phyloP scores from a whole-genome alignment of 2,888 invertebrate genomes.

The Drosophila birchii region DNA sequence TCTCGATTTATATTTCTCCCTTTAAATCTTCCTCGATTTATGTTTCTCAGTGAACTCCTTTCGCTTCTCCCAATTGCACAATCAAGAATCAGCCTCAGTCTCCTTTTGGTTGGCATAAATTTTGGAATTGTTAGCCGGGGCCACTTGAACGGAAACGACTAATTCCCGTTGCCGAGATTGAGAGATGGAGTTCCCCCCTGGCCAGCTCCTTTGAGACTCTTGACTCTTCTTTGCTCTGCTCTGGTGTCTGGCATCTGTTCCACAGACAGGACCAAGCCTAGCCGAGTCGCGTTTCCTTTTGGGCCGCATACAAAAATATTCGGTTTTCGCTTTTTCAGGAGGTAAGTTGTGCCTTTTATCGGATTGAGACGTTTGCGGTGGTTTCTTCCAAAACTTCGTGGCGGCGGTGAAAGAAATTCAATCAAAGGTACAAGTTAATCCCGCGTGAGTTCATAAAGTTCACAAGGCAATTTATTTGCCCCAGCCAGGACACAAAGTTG shows the following conservation, averaged over 20 bases:
- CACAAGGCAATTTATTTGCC: slow-evolving; percentile 75
- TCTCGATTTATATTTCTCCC: neutral
- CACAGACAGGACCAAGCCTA: slow-evolving; percentile 41
- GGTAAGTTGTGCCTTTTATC: slow-evolving; percentile 66
- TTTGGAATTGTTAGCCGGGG: slow-evolving; percentile 68
- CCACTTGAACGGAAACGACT: slow-evolving; percentile 77
- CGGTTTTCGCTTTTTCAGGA: slow-evolving; percentile 30
- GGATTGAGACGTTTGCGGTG: slow-evolving; percentile 59
- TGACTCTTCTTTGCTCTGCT: neutral
- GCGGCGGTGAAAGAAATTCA: slow-evolving; percentile 70
- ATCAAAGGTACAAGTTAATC: slow-evolving; percentile 82
- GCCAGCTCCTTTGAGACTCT: slow-evolving; percentile 33
- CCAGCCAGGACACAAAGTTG: slow-evolving; percentile 37
- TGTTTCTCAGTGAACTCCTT: slow-evolving; percentile 11
- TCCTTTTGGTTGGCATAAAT: slow-evolving; percentile 74
- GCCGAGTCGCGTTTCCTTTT: slow-evolving; percentile 43
- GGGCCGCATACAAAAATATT: slow-evolving; percentile 53
- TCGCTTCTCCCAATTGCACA: slow-evolving; percentile 75
- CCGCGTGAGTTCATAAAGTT: slow-evolving; percentile 82
- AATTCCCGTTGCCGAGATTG: slow-evolving; percentile 77
- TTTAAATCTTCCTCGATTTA: neutral
- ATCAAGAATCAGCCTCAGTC: slow-evolving; percentile 72
- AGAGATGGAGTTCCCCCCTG: slow-evolving; percentile 48
- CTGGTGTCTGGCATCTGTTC: slow-evolving; percentile 74
- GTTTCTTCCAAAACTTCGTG: slow-evolving; percentile 44